These are phyloP conservation scores for Anabas testudineus DNA, from an alignment of 2,797 vertebrate genomes.

Conservation along the genomic window DNA sequence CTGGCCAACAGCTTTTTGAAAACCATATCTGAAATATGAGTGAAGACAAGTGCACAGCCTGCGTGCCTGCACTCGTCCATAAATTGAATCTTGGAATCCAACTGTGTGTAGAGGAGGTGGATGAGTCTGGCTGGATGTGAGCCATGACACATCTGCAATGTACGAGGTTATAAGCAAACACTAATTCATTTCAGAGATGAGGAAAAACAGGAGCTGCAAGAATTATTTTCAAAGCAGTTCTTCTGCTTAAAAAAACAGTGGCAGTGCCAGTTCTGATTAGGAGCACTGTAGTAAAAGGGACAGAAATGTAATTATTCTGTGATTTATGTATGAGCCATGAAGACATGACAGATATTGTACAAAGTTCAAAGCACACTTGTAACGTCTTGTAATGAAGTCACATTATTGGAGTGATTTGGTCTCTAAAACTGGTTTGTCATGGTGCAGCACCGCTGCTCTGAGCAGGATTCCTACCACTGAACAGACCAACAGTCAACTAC, in stretches of 20 bases:
- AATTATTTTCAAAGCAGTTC: background rate
- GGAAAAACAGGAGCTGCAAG: background rate
- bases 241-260: too few species aligned
- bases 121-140: constrained; percentile 7
- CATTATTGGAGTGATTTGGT: background rate
- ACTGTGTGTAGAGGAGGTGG: background rate
- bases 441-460: background rate
- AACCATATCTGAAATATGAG: background rate
- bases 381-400: background rate
- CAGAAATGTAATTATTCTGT: background rate
- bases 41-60: background rate
- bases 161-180: background rate
- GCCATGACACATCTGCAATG: background rate
- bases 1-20: background rate
- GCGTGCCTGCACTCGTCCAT: background rate
- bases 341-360: background rate
- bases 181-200: background rate
- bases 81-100: constrained; percentile 3
- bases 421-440: background rate
- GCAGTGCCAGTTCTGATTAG: background rate
- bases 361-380: background rate
- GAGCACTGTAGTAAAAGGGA: background rate
- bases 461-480: background rate
- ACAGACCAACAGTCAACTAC: background rate
- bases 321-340: background rate